phyloP scores from a whole-genome alignment of 1,140 invertebrate genomes.

The Reticulitermes speratus region DNA sequence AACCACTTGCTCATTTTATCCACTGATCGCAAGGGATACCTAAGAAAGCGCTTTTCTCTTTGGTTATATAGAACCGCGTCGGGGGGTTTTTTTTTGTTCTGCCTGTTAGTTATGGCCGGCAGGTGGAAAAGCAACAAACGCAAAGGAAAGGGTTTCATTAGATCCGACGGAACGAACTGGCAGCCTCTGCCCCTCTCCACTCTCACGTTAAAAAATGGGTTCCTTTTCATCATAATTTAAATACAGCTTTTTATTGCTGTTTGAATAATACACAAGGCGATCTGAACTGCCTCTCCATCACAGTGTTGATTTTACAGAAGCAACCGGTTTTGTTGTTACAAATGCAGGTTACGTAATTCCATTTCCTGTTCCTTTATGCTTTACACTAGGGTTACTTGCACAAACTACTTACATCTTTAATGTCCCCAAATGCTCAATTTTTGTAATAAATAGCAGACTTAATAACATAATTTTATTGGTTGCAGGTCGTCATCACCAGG shows the following conservation, averaged over 20 bases:
- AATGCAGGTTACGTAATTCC: neutral
- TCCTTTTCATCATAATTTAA: slow-evolving; percentile 1
- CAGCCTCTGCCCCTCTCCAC: neutral
- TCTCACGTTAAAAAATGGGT: neutral
- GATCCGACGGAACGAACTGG: neutral
- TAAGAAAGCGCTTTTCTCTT: too few species aligned
- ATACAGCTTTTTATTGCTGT: neutral
- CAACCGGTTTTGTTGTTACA: neutral
- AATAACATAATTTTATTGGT: too few species aligned
- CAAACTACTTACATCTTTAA: too few species aligned
- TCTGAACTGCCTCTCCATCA: neutral
- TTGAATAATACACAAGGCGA: neutral
- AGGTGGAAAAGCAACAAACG: neutral
- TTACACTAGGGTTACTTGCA: neutral
- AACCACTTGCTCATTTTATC: too few species aligned
- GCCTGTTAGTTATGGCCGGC: neutral
- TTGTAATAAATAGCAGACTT: too few species aligned
- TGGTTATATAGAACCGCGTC: neutral
- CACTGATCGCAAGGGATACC: too few species aligned
- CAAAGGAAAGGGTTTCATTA: neutral
- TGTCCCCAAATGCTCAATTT: too few species aligned
- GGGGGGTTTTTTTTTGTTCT: neutral
- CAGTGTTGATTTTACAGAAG: neutral
- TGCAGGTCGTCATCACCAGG: too few species aligned
- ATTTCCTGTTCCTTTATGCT: neutral